Base-by-base conservation (phyloP, 2,888 invertebrate genomes). In the Apotomis betuletana region DNA sequence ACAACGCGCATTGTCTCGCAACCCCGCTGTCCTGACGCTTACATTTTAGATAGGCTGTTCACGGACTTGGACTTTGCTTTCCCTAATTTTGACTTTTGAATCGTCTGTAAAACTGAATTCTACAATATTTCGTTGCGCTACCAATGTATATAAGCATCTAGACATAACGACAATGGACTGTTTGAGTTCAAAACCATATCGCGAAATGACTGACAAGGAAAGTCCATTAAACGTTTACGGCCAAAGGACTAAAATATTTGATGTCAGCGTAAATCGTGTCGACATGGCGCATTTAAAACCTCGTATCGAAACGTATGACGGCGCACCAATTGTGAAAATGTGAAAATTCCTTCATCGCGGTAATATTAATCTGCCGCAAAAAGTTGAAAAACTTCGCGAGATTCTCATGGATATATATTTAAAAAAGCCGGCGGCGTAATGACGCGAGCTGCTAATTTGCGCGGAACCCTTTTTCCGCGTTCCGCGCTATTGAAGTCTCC, bases 391-490 rank as follows among this genome's bases (percentile, higher is more conserved):
- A 67, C 60, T 67, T 62, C 41, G 13, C 62, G 60, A 38, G 36
- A 57, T 62, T 44, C 54, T 58, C 59, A 54, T 38, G 62, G 70
- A 13, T 67, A 58, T 67, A 63, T 71, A 62, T 68, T 63, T 46
- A 54, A 72, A 72, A 70, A 63, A 67, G 59, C 70, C 70, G 36
- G 52, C 52, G 58, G 67, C 67, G 73, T 61, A 62, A 59, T 38
- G 61, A 57, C 67, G 61, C 69, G 52, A 70, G 60, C 64, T 73
- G 73, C 74, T 74, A 74, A 74, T 74, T 70, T 70, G 62, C 60
- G 46, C 70, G 59, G 54, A 67, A 67, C 67, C 67, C 70, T 74
- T 69, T 46, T 55, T 52, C 69, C 64, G 52, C 70, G 52, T 70
- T 67, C 71, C 67, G 62, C 58, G 65, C 70, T 70, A 74, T 74